Conservation (phyloP, 2,888 invertebrate species). For the Tyria jacobaeae region DNA sequence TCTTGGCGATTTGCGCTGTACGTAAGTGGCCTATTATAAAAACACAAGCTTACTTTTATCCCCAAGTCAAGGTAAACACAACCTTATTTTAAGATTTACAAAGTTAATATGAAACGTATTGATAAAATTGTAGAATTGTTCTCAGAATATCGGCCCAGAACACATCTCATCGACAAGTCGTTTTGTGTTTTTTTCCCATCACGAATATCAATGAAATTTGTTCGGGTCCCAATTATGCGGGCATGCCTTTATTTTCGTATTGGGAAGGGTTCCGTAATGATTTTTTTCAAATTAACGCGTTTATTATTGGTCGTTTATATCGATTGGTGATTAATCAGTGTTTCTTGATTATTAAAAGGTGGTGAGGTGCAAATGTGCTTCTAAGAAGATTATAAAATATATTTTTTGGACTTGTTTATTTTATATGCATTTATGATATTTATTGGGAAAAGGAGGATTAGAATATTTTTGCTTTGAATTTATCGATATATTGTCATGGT, state of each 20-base stretch:
- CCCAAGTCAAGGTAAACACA: slow-evolving; percentile 33
- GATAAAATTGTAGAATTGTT: slow-evolving; percentile 57
- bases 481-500: no score
- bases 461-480: no score
- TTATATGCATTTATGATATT: slow-evolving; percentile 18
- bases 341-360: slow-evolving; percentile 43
- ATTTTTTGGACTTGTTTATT: slow-evolving; percentile 29
- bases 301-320: slow-evolving; percentile 53
- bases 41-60: slow-evolving; percentile 55
- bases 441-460: not conserved
- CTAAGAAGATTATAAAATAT: slow-evolving; percentile 39
- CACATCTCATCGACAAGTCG: slow-evolving; percentile 79
- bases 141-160: slow-evolving; percentile 74
- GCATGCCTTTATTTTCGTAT: slow-evolving; percentile 77
- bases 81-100: slow-evolving; percentile 34
- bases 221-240: slow-evolving; percentile 80
- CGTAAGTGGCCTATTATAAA: slow-evolving; percentile 84
- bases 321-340: slow-evolving; percentile 52
- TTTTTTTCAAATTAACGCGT: slow-evolving; percentile 52
- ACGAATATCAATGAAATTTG: slow-evolving; percentile 86
- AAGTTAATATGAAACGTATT: slow-evolving; percentile 25
- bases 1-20: slow-evolving; percentile 82
- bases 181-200: slow-evolving; percentile 84
- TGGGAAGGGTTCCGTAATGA: slow-evolving; percentile 62
- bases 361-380: slow-evolving; percentile 51